These are phyloP conservation scores for Drosophila lacicola DNA, from an alignment of 2,888 invertebrate genomes.

Conservation along the genomic window DNA sequence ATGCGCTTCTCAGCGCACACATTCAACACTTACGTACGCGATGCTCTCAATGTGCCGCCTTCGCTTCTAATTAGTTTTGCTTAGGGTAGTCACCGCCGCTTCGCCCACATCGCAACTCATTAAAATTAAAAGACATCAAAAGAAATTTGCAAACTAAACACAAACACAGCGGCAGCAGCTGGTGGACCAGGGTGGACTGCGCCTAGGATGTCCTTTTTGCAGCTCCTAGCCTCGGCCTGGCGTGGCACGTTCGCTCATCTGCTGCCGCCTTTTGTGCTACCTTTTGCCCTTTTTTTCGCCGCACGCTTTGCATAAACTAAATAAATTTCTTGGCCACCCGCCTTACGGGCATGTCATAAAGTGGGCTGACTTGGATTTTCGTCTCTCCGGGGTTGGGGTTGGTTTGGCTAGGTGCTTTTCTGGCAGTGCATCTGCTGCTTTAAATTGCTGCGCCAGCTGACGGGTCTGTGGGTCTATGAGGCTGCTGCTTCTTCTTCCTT, in stretches of 20 bases:
- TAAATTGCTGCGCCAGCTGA: constrained; percentile 70
- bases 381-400: not conserved
- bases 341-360: constrained; percentile 54
- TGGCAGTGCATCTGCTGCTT: constrained; percentile 57
- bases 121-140: constrained; percentile 82
- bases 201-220: constrained; percentile 70
- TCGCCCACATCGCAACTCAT: constrained; percentile 68
- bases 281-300: constrained; percentile 70
- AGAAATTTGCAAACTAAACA: constrained; percentile 79
- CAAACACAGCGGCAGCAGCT: constrained; percentile 52
- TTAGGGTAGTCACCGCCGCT: constrained; percentile 36
- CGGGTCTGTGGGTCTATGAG: constrained; percentile 33
- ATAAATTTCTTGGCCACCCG: constrained; percentile 63
- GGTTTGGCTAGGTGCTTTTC: constrained; percentile 1
- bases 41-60: constrained; percentile 29
- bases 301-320: constrained; percentile 74
- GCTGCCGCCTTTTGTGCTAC: constrained; percentile 60
- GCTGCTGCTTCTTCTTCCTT: constrained; percentile 19
- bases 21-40: constrained; percentile 20
- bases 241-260: constrained; percentile 48
- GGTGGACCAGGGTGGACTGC: constrained; percentile 20
- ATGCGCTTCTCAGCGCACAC: constrained; percentile 15
- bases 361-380: constrained; percentile 51
- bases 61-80: constrained; percentile 73
- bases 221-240: constrained; percentile 16